Percentiles rank a stretch among this genome's conserved stretches.
Evolutionary conservation across 2,113 vertebrate species (phyloP).

Genomic region (Cebidichthys violaceus): DNA sequence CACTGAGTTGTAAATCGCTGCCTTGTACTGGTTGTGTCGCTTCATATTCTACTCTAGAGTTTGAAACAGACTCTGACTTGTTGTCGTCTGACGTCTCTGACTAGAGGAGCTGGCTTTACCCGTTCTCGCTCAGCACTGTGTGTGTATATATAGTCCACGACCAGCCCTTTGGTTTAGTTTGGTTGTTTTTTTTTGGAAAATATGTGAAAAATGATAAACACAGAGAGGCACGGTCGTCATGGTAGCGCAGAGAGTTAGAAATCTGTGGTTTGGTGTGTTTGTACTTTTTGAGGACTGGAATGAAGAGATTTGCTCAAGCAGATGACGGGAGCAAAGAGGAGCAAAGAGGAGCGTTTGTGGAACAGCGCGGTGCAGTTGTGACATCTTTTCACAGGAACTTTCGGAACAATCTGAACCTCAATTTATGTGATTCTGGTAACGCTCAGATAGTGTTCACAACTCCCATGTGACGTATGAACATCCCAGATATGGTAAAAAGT

Average conservation of each 20-base stretch:
- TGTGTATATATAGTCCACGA: neutral
- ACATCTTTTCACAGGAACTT: neutral
- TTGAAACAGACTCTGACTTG: neutral
- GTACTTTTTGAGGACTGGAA: neutral
- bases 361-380: neutral
- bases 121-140: conserved; percentile 31
- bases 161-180: neutral
- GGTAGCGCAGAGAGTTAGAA: neutral
- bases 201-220: conserved; percentile 44
- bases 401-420: neutral
- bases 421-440: neutral
- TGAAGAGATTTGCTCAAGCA: neutral
- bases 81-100: conserved; percentile 7
- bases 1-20: neutral
- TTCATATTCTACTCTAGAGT: neutral
- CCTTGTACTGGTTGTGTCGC: neutral
- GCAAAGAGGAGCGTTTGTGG: neutral
- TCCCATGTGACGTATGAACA: neutral
- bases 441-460: neutral
- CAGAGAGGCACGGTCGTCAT: conserved; percentile 19
- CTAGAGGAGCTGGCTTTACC: conserved; percentile 45
- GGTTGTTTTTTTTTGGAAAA: conserved; percentile 13
- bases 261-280: neutral
- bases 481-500: neutral
- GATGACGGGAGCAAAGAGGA: neutral